Evolutionary conservation across 2,888 invertebrate species (phyloP), one percentile per base, ranked within the genome.

Genomic region (Scaeva pyrastri): DNA sequence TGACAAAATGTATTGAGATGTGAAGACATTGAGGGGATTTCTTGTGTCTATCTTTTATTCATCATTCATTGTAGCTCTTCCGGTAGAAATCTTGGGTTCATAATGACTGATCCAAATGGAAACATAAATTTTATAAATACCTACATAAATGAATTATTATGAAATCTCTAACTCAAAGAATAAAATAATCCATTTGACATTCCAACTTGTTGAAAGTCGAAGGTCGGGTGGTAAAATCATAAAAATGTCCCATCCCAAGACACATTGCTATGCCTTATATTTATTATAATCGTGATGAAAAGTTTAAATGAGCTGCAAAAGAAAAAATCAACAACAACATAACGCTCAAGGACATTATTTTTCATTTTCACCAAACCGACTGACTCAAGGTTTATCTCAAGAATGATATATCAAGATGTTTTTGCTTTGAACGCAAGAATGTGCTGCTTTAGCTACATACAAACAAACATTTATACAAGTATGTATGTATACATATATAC

Each of bases 371-470:
- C 21, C 55, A 55, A 43, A 55, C 10, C 50, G 31, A 7, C 31
- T 8, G 62, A 70, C 56, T 71, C 83, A 84, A 84, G 78, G 83
- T 78, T 84, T 75, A 78, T 84, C 74, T 74, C 74, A 78, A 68
- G 68, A 68, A 39, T 52, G n/a, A 19, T 19, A n/a, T 52, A 68
- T 68, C 50, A 68, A 84, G 83, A 84, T 71, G 56, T 41, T 70
- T 66, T 62, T 60, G 58, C 66, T 73, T 83, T 83, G 62, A 73
- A 48, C 52, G 36, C 68, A 68, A 52, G 14, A 14, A 52, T 52
- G 6, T 39, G 8, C 2, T 39, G 2, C n/a, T n/a, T n/a, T n/a
- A n/a, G n/a, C n/a, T 39, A 10, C 1, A 2, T 39, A 11, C 1
- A 31, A 31, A 26, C 3, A 6, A 3, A 2, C 1, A 10, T 7